These are phyloP conservation scores for Cerceris ruficornis DNA, from an alignment of 2,888 invertebrate species.

Conservation along the genomic window DNA sequence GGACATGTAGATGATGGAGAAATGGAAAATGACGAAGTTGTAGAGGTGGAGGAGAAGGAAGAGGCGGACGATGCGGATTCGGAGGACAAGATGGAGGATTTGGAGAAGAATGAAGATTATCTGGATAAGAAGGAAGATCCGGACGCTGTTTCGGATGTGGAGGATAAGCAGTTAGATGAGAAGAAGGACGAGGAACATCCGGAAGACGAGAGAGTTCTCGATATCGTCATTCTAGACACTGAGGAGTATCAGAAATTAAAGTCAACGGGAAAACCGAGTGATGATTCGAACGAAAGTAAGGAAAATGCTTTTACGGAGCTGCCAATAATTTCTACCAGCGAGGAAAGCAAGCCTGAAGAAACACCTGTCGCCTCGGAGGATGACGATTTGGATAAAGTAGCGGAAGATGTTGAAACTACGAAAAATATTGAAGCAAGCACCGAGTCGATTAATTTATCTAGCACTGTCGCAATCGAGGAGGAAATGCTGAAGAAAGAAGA, in stretches of 20 bases:
- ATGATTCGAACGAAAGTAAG: not conserved
- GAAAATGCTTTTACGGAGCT: not conserved
- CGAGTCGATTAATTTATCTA: not conserved
- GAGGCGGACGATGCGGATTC: not conserved
- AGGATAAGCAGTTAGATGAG: not conserved
- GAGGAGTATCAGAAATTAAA: conserved; percentile 45
- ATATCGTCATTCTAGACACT: conserved; percentile 44
- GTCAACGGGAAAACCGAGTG: not conserved
- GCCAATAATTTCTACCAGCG: conserved; percentile 23
- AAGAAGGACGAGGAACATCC: not conserved
- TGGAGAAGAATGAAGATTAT: conserved; percentile 33
- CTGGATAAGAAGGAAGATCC: conserved; percentile 4
- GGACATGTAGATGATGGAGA: conserved; percentile 2
- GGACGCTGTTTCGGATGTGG: not conserved
- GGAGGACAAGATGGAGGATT: conserved; percentile 16
- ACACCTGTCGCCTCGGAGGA: not conserved
- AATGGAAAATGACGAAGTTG: not conserved
- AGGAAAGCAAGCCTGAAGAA: not conserved
- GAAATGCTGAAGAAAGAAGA: conserved; percentile 22
- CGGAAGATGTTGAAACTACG: not conserved
- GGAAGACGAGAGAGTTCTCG: conserved; percentile 21
- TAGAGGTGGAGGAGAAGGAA: conserved; percentile 10
- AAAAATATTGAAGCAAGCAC: not conserved
- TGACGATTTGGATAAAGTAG: not conserved
- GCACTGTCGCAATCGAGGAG: not conserved